A percentile compares a stretch with the other conserved stretches of the same genome.
phyloP scores from a whole-genome alignment of 2,888 invertebrate species.

The Spicauda simplicius region DNA sequence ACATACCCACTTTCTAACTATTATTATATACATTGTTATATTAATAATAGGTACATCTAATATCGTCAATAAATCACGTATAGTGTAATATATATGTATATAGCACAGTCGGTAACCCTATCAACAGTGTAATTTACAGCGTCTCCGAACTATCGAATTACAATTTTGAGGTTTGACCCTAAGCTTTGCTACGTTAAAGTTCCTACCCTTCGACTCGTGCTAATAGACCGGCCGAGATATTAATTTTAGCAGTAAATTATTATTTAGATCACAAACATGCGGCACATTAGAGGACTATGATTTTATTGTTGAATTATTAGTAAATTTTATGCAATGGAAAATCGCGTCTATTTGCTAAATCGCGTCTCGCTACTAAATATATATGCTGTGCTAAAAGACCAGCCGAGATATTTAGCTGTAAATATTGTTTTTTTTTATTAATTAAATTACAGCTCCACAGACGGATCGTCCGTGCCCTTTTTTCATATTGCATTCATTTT shows the following conservation, averaged over 20 bases:
- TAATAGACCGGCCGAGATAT: conserved; percentile 14
- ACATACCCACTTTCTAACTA: too few relatives aligned
- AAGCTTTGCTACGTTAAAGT: conserved; percentile 15
- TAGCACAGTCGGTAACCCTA: neutral
- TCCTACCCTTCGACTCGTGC: conserved; percentile 13
- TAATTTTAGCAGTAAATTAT: conserved; percentile 7
- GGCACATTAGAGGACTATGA: neutral
- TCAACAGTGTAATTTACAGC: conserved; percentile 2
- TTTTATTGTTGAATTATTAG: neutral
- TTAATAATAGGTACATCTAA: too few relatives aligned
- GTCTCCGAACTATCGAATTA: conserved; percentile 23
- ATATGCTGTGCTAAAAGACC: too few relatives aligned
- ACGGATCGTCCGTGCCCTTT: too few relatives aligned
- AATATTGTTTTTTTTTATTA: too few relatives aligned
- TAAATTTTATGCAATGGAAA: neutral
- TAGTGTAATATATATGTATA: too few relatives aligned
- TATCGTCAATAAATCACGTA: too few relatives aligned
- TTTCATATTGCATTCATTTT: too few relatives aligned
- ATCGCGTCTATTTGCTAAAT: neutral
- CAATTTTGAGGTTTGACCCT: conserved; percentile 22
- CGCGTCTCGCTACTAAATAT: too few relatives aligned
- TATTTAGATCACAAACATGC: conserved; percentile 3
- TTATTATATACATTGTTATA: too few relatives aligned
- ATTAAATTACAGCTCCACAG: too few relatives aligned
- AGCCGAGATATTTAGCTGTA: too few relatives aligned